Evolutionary conservation across 2,113 vertebrate genomes (phyloP).

Genomic region (Scalopus aquaticus): DNA sequence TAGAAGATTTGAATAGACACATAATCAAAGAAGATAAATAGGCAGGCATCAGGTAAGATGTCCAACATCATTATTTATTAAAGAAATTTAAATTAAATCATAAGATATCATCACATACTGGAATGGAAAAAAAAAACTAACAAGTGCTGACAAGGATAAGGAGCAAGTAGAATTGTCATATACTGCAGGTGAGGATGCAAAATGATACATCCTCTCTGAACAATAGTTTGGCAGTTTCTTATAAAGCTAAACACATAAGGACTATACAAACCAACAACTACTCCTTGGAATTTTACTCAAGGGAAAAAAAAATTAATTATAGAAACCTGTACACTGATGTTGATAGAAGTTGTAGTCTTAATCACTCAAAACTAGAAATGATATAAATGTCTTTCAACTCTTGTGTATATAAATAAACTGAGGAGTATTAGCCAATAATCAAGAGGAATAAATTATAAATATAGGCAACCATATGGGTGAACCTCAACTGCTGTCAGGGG

Average conservation of each 20-base stretch:
- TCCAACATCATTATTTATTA: not conserved
- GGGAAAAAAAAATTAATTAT: not conserved
- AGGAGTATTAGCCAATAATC: not conserved
- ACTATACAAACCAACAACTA: not conserved
- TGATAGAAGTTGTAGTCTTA: not conserved
- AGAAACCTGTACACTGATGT: not conserved
- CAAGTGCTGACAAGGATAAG: not conserved
- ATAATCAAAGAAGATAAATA: not conserved
- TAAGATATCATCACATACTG: not conserved
- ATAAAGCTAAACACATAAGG: not conserved
- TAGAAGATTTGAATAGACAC: not conserved
- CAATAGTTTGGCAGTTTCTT: not conserved
- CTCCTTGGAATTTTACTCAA: not conserved
- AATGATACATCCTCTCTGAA: not conserved
- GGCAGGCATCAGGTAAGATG: not conserved
- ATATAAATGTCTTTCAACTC: not conserved
- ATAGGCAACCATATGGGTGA: not conserved
- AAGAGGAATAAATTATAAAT: not conserved
- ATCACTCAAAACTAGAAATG: not conserved
- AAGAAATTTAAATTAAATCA: constrained; percentile 27
- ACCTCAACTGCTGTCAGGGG: not conserved
- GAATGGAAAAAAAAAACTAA: not conserved
- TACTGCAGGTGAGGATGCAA: not conserved
- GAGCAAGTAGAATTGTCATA: not conserved
- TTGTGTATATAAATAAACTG: not conserved